These are phyloP conservation scores for Bombyx mandarina DNA, from an alignment of 1,140 invertebrate genomes.

Conservation along the genomic window DNA sequence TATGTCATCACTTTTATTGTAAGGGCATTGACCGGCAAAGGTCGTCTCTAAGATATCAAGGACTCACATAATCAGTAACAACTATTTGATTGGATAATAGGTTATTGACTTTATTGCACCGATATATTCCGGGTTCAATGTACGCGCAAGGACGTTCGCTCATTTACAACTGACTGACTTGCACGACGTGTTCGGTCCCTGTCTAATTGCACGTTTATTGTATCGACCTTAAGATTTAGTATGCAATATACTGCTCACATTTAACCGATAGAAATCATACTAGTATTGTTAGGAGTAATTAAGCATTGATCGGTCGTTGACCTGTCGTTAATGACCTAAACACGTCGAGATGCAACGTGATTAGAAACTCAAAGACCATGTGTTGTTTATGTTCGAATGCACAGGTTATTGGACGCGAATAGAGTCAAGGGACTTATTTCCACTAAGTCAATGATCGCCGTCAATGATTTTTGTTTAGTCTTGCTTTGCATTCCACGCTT, in stretches of 20 bases:
- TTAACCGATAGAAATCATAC: constrained; percentile 19
- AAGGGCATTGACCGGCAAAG: constrained; percentile 45
- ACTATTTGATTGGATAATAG: constrained; percentile 30
- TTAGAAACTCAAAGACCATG: constrained; percentile 8
- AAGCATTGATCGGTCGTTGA: constrained; percentile 21
- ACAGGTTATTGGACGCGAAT: constrained; percentile 25
- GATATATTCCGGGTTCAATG: constrained; percentile 53
- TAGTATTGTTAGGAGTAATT: constrained; percentile 18
- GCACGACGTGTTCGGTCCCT: too few relatives aligned
- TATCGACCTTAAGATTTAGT: too few relatives aligned
- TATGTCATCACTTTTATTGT: constrained; percentile 22
- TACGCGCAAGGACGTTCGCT: constrained; percentile 45
- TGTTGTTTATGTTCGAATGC: constrained; percentile 7
- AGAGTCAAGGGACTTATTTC: constrained; percentile 2
- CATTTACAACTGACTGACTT: too few relatives aligned
- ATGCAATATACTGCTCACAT: too few relatives aligned
- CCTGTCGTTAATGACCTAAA: constrained; percentile 7
- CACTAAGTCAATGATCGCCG: constrained; percentile 1
- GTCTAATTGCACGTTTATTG: too few relatives aligned
- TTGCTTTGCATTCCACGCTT: too few relatives aligned
- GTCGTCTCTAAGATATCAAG: constrained; percentile 39
- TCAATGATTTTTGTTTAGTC: too few relatives aligned
- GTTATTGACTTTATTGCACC: constrained; percentile 31
- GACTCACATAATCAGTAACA: constrained; percentile 40
- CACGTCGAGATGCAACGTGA: constrained; percentile 3